phyloP scores from a whole-genome alignment of 2,888 invertebrate species.

The Cryptocheilus praepositus region DNA sequence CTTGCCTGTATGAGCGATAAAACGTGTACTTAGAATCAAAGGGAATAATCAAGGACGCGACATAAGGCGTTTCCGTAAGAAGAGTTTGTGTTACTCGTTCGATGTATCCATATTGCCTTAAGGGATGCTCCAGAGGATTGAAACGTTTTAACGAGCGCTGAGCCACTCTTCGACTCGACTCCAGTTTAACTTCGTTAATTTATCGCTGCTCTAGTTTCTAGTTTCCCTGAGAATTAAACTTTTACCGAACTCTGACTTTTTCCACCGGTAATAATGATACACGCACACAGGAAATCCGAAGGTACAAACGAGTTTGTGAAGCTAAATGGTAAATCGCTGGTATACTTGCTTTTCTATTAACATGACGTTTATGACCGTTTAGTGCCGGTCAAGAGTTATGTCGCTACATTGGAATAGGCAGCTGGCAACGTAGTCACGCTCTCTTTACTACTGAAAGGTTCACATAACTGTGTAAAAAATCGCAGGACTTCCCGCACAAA shows the following conservation, averaged over 20 bases:
- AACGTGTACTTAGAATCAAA: no score
- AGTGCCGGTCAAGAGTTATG: no score
- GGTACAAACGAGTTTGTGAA: neutral
- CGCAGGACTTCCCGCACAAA: no score
- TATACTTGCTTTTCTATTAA: no score
- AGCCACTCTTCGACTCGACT: conserved; percentile 22
- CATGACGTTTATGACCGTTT: no score
- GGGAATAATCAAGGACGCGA: no score
- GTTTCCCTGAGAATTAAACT: conserved; percentile 41
- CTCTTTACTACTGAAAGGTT: no score
- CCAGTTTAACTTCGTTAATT: conserved; percentile 36
- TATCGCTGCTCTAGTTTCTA: conserved; percentile 27
- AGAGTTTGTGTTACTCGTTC: conserved; percentile 14
- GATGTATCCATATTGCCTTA: conserved; percentile 32
- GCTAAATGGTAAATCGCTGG: no score
- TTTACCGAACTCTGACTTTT: conserved; percentile 23
- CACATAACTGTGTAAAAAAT: no score
- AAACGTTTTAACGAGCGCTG: conserved; percentile 35
- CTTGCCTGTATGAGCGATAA: no score
- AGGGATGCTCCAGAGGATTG: conserved; percentile 14
- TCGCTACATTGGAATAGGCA: no score
- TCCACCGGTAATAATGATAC: conserved; percentile 33
- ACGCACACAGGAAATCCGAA: conserved; percentile 29
- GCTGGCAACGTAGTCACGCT: no score
- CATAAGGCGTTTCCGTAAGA: conserved; percentile 20